phyloP scores from a whole-genome alignment of 2,888 invertebrate genomes.

The Hydrotaea cyrtoneurina region DNA sequence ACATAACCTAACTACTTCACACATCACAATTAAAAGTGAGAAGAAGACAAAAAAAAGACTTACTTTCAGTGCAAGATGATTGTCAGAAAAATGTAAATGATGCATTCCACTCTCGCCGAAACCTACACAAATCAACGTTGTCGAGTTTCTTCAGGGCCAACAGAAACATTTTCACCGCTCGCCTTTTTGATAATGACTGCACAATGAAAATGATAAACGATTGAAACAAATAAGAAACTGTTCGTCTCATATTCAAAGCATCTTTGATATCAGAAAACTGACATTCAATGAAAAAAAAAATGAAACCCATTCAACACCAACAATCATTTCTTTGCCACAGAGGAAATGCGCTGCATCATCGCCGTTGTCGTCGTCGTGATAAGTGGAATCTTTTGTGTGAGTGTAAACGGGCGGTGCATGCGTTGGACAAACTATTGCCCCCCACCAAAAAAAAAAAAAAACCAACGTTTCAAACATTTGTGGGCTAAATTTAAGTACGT shows the following conservation, averaged over 20 bases:
- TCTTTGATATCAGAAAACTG: too few relatives aligned
- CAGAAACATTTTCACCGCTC: too few relatives aligned
- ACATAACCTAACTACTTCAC: background rate
- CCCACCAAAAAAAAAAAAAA: too few relatives aligned
- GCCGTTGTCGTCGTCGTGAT: background rate
- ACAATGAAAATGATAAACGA: constrained; percentile 36
- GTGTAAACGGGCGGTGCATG: too few relatives aligned
- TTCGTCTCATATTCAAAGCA: too few relatives aligned
- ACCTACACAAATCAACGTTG: background rate
- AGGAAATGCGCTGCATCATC: background rate
- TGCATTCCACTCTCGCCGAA: background rate
- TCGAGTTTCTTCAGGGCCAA: background rate
- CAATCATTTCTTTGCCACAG: background rate
- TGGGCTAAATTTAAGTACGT: too few relatives aligned
- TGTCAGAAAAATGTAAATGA: constrained; percentile 6
- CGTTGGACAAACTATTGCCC: too few relatives aligned
- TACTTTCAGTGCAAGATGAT: background rate
- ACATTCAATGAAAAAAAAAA: constrained; percentile 15
- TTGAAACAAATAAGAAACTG: constrained; percentile 8
- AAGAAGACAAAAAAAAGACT: background rate
- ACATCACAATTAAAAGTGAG: background rate
- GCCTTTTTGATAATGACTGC: background rate
- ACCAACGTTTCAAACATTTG: too few relatives aligned
- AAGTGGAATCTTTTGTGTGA: background rate
- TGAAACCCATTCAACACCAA: background rate